Conservation (phyloP, 1,140 invertebrate genomes). For the Diorhabda elongata region DNA sequence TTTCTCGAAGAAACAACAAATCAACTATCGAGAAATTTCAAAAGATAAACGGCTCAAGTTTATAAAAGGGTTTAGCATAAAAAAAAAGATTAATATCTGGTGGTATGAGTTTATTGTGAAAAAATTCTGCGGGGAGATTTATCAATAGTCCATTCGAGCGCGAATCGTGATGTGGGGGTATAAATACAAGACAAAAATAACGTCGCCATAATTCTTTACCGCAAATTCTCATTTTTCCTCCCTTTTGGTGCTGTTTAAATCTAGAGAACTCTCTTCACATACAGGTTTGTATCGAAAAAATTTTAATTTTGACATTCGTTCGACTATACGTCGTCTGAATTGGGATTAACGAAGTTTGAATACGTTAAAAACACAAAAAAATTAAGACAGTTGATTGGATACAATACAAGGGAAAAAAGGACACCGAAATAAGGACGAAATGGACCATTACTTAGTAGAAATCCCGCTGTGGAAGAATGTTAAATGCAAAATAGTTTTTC, state of each 20-base stretch:
- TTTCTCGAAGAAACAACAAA: background rate
- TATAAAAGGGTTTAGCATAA: background rate
- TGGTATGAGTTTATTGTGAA: background rate
- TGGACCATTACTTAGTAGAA: too few relatives aligned
- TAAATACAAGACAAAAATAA: background rate
- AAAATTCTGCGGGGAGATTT: background rate
- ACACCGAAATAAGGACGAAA: too few relatives aligned
- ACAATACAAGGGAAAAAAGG: too few relatives aligned
- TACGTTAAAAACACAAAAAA: too few relatives aligned
- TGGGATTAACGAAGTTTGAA: too few relatives aligned
- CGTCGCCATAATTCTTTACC: background rate
- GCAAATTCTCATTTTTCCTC: background rate
- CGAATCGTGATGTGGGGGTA: background rate
- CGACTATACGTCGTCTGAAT: too few relatives aligned
- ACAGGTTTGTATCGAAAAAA: background rate
- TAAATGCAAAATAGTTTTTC: too few relatives aligned
- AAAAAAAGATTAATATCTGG: background rate
- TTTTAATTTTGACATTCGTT: too few relatives aligned
- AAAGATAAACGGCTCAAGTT: background rate
- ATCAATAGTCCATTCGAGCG: background rate
- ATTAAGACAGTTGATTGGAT: too few relatives aligned
- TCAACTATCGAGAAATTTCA: background rate
- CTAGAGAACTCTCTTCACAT: background rate
- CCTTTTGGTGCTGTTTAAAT: background rate
- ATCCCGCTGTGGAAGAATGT: too few relatives aligned